Base-by-base conservation (phyloP, 2,797 vertebrate species). In the Yasuhikotakia modesta region DNA sequence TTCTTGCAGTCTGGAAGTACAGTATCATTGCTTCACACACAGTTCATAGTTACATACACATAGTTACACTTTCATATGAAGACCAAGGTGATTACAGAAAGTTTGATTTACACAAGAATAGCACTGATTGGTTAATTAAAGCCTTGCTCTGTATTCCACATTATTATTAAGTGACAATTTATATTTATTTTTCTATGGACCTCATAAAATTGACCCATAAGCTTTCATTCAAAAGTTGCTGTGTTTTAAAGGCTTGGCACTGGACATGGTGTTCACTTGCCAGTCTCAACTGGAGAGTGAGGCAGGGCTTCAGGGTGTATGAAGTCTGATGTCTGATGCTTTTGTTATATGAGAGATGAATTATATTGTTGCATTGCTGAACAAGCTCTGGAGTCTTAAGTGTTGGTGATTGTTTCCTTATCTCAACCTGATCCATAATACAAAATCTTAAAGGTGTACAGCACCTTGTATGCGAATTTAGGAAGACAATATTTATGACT, bases 381-480 rank as follows among this genome's bases (percentile, higher is more conserved):
- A 24, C 43, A 14, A 69, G 58, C 17, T 81, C 67, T 79, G 58
- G 58, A 70, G 69, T 67, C 67, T 57, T 11, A 53, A 32, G 46
- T 70, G 74, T 73, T 52, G 73, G 67, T 81, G 58, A 63, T 53
- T 81, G 53, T 79, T 73, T 71, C 39, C 50, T 75, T 73, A 65
- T 61, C 66, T 69, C 57, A 11, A 72, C 4, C 21, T 11, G 43
- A 65, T 19, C 32, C 19, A 74, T 58, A 73, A 39, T 11, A 11
- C 39, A 43, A 10, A 43, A 43, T 66, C 57, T 58, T 50, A 69
- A 66, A 78, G 73, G 52, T 79, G 39, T 66, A 39, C 39, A 11
- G 39, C 39, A 24, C 35, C 10, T 19, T 66, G 24, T 78, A 43
- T 2, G 10, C 74, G 19, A 55, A 10, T 35, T 4, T 72, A 10